A percentile compares a stretch with the other conserved stretches of the same genome.
Conservation (phyloP, 2,113 vertebrate species). For the Morone saxatilis region DNA sequence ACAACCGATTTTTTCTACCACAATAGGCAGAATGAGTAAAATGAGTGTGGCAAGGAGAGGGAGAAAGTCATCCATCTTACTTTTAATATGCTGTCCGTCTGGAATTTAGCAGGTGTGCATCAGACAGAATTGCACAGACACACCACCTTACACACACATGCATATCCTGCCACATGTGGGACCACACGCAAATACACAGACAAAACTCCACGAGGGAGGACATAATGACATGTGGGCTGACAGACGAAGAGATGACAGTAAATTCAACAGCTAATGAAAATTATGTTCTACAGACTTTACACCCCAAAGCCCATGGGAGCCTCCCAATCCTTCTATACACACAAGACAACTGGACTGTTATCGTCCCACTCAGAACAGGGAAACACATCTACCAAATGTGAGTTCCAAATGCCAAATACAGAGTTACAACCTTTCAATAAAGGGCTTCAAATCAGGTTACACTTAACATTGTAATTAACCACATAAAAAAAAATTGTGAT, state of each 20-base stretch:
- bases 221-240: conserved; percentile 51
- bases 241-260: conserved; percentile 52
- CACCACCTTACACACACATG: conserved; percentile 43
- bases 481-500: conserved; percentile 15
- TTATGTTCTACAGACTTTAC: conserved; percentile 45
- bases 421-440: conserved; percentile 19
- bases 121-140: conserved; percentile 44
- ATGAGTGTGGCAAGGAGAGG: conserved; percentile 37
- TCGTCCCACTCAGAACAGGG: conserved; percentile 28
- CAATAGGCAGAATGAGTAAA: conserved; percentile 49
- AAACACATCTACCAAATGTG: conserved; percentile 36
- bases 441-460: conserved; percentile 18
- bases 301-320: conserved; percentile 52
- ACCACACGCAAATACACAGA: conserved; percentile 46
- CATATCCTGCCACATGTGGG: conserved; percentile 35
- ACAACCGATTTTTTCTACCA: conserved; percentile 44
- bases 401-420: conserved; percentile 34
- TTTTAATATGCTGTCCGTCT: conserved; percentile 57
- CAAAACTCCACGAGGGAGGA: conserved; percentile 55
- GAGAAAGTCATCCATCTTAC: conserved; percentile 68
- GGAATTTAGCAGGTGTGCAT: conserved; percentile 56
- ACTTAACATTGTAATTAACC: conserved; percentile 14
- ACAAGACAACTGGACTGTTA: conserved; percentile 36
- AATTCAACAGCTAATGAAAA: conserved; percentile 59
- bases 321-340: conserved; percentile 43